Percentiles rank a stretch among this genome's conserved stretches.
Evolutionary conservation across 2,888 invertebrate genomes (phyloP).

Genomic region (Epirrhoe alternata): DNA sequence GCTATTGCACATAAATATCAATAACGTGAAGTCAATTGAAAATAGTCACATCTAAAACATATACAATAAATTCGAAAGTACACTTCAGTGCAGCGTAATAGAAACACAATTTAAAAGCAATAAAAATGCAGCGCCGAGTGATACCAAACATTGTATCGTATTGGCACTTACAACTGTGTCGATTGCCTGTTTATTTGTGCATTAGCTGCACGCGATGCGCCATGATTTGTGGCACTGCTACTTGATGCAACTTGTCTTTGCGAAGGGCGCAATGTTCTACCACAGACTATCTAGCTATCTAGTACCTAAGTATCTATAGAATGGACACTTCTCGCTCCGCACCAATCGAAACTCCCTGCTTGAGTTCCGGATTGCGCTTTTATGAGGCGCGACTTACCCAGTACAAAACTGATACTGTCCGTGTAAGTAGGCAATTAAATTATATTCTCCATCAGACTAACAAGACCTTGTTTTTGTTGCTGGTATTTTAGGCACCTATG

Average conservation of each 20-base stretch:
- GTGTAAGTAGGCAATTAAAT: no score
- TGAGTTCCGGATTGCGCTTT: no score
- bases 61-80: conserved; percentile 15
- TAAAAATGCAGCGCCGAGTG: conserved; percentile 48
- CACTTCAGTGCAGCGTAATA: conserved; percentile 31
- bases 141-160: conserved; percentile 53
- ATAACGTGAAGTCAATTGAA: neutral
- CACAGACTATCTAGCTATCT: neutral
- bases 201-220: conserved; percentile 61
- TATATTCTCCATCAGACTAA: no score
- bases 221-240: conserved; percentile 42
- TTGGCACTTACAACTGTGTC: conserved; percentile 54
- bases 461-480: no score
- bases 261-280: conserved; percentile 19
- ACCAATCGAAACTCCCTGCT: no score
- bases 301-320: neutral
- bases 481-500: no score
- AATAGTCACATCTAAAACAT: neutral
- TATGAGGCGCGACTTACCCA: no score
- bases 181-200: conserved; percentile 55
- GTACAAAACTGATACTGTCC: no score
- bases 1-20: neutral
- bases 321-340: no score
- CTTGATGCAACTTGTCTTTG: conserved; percentile 27
- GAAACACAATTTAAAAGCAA: conserved; percentile 41